Evolutionary conservation across 2,888 invertebrate genomes (phyloP).

Genomic region (Agrotis segetum): DNA sequence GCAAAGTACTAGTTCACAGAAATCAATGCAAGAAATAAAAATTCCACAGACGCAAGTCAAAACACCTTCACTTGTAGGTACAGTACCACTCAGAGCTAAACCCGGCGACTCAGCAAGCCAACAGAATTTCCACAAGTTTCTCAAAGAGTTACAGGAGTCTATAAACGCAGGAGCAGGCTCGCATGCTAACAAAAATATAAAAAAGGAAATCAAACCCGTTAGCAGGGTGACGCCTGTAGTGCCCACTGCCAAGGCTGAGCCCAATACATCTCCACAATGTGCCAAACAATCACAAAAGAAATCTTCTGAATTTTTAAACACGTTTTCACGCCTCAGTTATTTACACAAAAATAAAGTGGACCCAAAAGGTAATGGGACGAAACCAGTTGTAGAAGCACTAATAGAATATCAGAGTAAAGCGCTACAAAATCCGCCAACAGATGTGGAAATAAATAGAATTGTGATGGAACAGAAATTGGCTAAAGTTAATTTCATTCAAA

Average conservation of each 20-base stretch:
- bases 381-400: slow-evolving; percentile 62
- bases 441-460: slow-evolving; percentile 47
- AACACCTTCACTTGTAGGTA: not conserved
- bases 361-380: slow-evolving; percentile 64
- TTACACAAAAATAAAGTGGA: slow-evolving; percentile 84
- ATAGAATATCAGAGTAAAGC: slow-evolving; percentile 56
- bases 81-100: slow-evolving; percentile 15
- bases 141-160: slow-evolving; percentile 77
- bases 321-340: slow-evolving; percentile 85
- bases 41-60: slow-evolving; percentile 1
- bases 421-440: slow-evolving; percentile 27
- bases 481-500: slow-evolving; percentile 24
- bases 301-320: slow-evolving; percentile 77
- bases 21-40: slow-evolving; percentile 17
- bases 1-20: slow-evolving; percentile 19
- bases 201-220: slow-evolving; percentile 65
- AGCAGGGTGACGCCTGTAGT: slow-evolving; percentile 65
- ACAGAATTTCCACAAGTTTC: slow-evolving; percentile 72
- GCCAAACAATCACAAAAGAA: slow-evolving; percentile 80
- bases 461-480: slow-evolving; percentile 52
- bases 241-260: slow-evolving; percentile 63
- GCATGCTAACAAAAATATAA: slow-evolving; percentile 41
- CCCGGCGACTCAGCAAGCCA: slow-evolving; percentile 50
- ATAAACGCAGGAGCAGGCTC: slow-evolving; percentile 75
- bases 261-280: slow-evolving; percentile 68